These are phyloP conservation scores for Heliconius hortense DNA, from an alignment of 2,888 invertebrate genomes.

Conservation along the genomic window DNA sequence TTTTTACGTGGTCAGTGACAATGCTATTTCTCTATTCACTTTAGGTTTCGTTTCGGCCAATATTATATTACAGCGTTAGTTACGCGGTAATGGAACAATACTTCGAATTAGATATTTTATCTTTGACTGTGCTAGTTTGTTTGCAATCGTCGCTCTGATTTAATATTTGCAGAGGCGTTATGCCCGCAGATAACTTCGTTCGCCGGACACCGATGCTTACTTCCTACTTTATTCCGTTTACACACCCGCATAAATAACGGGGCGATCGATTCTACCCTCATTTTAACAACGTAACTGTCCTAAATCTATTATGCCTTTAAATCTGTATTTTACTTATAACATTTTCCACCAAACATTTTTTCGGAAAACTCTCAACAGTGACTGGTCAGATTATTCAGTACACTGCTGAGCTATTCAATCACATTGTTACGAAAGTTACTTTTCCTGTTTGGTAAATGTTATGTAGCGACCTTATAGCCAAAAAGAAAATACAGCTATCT, in stretches of 20 bases:
- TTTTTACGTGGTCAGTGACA: slow-evolving; percentile 81
- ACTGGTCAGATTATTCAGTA: slow-evolving; percentile 1
- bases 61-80: slow-evolving; percentile 61
- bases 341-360: not conserved
- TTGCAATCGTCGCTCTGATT: slow-evolving; percentile 59
- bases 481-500: slow-evolving; percentile 73
- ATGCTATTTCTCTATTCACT: slow-evolving; percentile 75
- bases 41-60: slow-evolving; percentile 70
- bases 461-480: slow-evolving; percentile 69
- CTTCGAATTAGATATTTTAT: slow-evolving; percentile 33
- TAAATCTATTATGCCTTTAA: slow-evolving; percentile 46
- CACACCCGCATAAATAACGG: slow-evolving; percentile 75
- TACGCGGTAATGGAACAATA: slow-evolving; percentile 41
- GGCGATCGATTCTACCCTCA: slow-evolving; percentile 52
- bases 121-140: slow-evolving; percentile 32
- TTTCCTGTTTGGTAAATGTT: slow-evolving; percentile 58
- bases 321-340: slow-evolving; percentile 53
- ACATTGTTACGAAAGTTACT: slow-evolving; percentile 69
- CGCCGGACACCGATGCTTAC: slow-evolving; percentile 57
- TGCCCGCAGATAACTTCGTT: slow-evolving; percentile 74
- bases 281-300: slow-evolving; percentile 56
- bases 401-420: slow-evolving; percentile 32
- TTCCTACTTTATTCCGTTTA: slow-evolving; percentile 71
- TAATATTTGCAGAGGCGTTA: slow-evolving; percentile 67
- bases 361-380: not conserved